Base-by-base conservation (phyloP, 2,888 invertebrate genomes). In the Phlogophora meticulosa region DNA sequence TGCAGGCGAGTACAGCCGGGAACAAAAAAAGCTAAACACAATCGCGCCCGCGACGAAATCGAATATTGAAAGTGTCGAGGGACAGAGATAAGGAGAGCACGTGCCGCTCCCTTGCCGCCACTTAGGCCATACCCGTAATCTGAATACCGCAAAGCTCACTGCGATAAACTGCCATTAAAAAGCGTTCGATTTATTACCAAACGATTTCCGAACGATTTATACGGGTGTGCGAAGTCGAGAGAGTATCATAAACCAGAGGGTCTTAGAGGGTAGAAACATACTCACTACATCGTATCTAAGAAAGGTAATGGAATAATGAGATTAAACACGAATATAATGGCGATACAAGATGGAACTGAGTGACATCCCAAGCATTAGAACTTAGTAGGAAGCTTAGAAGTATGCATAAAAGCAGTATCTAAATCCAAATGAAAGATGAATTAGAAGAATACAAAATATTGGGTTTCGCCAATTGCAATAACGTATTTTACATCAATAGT, bases 151-250 rank as follows among this genome's bases (percentile, higher is more conserved):
- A 94, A 94, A 93, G 94, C 94, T 93, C 91, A 94, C 91, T 91
- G 81, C 92, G 95, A 95, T 95, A 95, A 95, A 94, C 93, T 90
- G 91, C 95, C 95, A 95, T 95, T 95, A 95, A 95, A 95, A 95
- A 93, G 93, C 92, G 88, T 94, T 95, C 95, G 95, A 95, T 95
- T 95, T 95, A 95, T 95, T 95, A 92, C 93, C 83, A 86, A 93
- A 94, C 92, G 94, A 94, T 94, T 94, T 91, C 91, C 92, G 88
- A 90, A 92, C 92, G 92, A 94, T 92, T 91, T 91, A 92, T 90
- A 85, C 83, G 78, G 81, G 80, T 81, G 85, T 74, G 81, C 80
- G 55, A 78, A 82, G 66, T 77, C 55, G 49, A 76, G 64, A 82
- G 82, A 80, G 76, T 84, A 77, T 67, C 60, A 72, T 72, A 76